phyloP scores from a whole-genome alignment of 1,140 invertebrate genomes.

The Neodiprion lecontei region DNA sequence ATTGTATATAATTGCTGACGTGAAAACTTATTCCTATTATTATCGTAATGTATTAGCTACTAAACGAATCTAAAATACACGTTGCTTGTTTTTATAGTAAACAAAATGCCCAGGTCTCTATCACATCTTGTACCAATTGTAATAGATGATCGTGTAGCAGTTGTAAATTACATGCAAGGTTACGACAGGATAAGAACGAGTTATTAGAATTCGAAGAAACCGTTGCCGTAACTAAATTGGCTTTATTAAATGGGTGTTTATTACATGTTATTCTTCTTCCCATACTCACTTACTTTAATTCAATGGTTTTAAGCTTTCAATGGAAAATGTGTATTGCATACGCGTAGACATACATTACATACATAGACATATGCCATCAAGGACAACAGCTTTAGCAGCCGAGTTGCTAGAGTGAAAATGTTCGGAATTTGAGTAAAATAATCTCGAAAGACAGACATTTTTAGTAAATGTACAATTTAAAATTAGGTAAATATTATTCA shows the following conservation, averaged over 20 bases:
- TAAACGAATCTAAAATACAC: slow-evolving; percentile 54
- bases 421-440: too few species aligned
- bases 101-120: slow-evolving; percentile 22
- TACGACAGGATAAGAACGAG: slow-evolving; percentile 36
- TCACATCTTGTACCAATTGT: not conserved
- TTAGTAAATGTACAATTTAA: too few species aligned
- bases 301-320: not conserved
- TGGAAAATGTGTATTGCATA: not conserved
- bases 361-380: too few species aligned
- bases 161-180: slow-evolving; percentile 10
- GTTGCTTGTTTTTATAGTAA: slow-evolving; percentile 59
- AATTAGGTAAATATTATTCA: too few species aligned
- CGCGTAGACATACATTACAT: too few species aligned
- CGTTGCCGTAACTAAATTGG: slow-evolving; percentile 58
- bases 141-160: not conserved
- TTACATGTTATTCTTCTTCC: slow-evolving; percentile 41
- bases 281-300: not conserved
- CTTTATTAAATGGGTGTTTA: slow-evolving; percentile 63
- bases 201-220: slow-evolving; percentile 25
- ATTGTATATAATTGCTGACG: slow-evolving; percentile 59
- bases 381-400: too few species aligned
- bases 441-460: too few species aligned
- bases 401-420: too few species aligned
- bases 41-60: slow-evolving; percentile 51
- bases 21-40: slow-evolving; percentile 59